Evolutionary conservation across 2,888 invertebrate species (phyloP).

Genomic region (Tromatobia lineatoria): DNA sequence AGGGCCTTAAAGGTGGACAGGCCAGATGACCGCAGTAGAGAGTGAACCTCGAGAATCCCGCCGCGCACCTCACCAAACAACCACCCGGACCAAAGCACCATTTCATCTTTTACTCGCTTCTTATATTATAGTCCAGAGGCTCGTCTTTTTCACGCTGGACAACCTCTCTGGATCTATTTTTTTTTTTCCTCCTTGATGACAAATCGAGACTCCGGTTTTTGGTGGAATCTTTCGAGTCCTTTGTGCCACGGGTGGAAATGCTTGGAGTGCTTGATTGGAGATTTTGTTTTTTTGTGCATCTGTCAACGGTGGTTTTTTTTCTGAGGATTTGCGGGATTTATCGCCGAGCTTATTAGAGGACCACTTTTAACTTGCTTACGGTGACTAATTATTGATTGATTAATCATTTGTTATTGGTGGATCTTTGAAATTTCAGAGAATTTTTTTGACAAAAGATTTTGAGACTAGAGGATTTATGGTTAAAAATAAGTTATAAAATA

Average conservation of each 20-base stretch:
- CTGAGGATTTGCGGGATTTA: not conserved
- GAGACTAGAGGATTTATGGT: too few relatives aligned
- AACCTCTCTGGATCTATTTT: constrained; percentile 13
- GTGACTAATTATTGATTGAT: too few relatives aligned
- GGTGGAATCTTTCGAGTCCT: not conserved
- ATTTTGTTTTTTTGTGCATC: not conserved
- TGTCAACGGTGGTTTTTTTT: not conserved
- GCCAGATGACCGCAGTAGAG: constrained; percentile 43
- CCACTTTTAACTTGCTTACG: too few relatives aligned
- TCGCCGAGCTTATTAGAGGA: not conserved
- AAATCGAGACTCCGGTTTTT: constrained; percentile 20
- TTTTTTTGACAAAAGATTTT: too few relatives aligned
- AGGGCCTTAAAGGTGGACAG: constrained; percentile 41
- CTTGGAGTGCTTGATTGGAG: not conserved
- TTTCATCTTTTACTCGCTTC: constrained; percentile 37
- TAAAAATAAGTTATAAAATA: too few relatives aligned
- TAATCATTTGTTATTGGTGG: too few relatives aligned
- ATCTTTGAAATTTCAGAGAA: too few relatives aligned
- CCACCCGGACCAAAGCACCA: constrained; percentile 31
- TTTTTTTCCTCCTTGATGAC: constrained; percentile 34
- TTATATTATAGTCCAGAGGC: not conserved
- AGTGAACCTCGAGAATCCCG: constrained; percentile 43
- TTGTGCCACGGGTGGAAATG: not conserved
- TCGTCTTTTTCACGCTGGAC: constrained; percentile 1
- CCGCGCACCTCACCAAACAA: constrained; percentile 43